Conservation (phyloP, 2,888 invertebrate genomes). For the Mesoligia furuncula region DNA sequence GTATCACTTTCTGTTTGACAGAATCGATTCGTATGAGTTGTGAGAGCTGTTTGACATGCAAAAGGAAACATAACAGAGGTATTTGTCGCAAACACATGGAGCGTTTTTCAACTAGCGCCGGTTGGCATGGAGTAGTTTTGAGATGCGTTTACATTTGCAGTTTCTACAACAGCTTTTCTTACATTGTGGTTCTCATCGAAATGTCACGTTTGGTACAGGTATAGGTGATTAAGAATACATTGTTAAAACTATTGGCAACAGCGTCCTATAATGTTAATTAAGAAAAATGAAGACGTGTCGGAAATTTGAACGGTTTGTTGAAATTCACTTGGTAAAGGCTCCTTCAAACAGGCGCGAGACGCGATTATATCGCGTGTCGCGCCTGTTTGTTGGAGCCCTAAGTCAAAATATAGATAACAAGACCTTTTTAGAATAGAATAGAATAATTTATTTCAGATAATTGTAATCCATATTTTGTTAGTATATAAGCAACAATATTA, state of each 20-base stretch:
- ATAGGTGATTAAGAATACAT: not conserved
- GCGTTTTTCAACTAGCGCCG: slow-evolving; percentile 62
- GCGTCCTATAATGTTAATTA: not conserved
- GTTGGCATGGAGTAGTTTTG: slow-evolving; percentile 46
- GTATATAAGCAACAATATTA: no score
- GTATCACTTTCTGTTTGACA: slow-evolving; percentile 80
- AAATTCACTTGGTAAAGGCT: no score
- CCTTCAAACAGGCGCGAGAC: no score
- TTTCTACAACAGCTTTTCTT: not conserved
- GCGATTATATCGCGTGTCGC: no score
- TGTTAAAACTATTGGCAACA: not conserved
- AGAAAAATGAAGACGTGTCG: not conserved
- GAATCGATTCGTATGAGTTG: slow-evolving; percentile 84
- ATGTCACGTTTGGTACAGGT: not conserved
- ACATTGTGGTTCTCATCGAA: not conserved
- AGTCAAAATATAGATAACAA: no score
- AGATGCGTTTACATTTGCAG: slow-evolving; percentile 32
- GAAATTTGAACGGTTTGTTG: no score
- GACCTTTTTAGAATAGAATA: no score
- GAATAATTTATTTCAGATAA: no score
- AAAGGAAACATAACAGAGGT: slow-evolving; percentile 83
- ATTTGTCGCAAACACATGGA: slow-evolving; percentile 79
- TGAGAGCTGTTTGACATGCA: slow-evolving; percentile 84
- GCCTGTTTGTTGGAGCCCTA: no score
- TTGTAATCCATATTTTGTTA: no score